phyloP scores from a whole-genome alignment of 2,888 invertebrate species.

The Formica aserva region DNA sequence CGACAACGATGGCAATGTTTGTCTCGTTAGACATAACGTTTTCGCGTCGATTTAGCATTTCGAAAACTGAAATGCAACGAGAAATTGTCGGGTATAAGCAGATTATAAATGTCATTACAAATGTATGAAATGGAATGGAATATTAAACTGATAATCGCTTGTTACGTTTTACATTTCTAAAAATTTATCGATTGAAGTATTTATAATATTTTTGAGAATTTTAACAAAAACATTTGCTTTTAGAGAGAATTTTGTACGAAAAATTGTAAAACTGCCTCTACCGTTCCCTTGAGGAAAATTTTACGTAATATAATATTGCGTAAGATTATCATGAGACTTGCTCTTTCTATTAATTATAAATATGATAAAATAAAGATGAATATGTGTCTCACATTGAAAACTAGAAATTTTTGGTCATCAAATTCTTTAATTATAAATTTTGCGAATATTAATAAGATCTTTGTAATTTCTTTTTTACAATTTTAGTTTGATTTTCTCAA shows the following conservation, averaged over 20 bases:
- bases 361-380: background rate
- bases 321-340: background rate
- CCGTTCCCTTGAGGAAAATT: background rate
- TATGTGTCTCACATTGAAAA: background rate
- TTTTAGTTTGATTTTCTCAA: background rate
- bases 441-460: background rate
- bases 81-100: background rate
- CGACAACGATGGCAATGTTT: conserved; percentile 5
- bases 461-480: background rate
- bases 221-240: background rate
- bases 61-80: background rate
- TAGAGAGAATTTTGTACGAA: background rate
- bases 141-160: background rate
- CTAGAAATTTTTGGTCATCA: background rate
- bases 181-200: conserved; percentile 6
- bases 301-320: background rate
- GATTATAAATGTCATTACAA: background rate
- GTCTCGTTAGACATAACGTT: background rate
- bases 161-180: background rate
- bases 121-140: background rate
- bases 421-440: background rate
- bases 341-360: background rate
- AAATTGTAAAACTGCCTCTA: background rate
- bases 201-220: background rate
- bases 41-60: background rate